Evolutionary conservation across 2,888 invertebrate species (phyloP).

Genomic region (Cetonia aurata): DNA sequence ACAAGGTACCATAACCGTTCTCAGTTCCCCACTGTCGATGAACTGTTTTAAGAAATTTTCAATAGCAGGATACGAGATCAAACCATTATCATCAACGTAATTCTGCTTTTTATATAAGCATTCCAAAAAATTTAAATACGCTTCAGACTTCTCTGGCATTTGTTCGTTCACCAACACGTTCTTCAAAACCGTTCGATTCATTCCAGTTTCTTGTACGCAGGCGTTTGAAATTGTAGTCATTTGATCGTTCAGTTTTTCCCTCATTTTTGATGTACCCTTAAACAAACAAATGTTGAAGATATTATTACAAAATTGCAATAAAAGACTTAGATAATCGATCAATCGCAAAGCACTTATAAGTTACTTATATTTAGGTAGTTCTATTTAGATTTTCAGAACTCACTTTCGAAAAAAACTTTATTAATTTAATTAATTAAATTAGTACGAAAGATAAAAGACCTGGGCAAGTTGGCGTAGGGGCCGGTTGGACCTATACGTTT

Average conservation of each 20-base stretch:
- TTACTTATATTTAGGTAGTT: too few relatives aligned
- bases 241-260: neutral
- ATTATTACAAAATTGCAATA: too few relatives aligned
- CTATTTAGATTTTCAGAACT: too few relatives aligned
- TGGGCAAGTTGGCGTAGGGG: too few relatives aligned
- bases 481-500: too few relatives aligned
- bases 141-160: conserved; percentile 9
- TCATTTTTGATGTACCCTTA: conserved; percentile 4
- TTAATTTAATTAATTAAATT: too few relatives aligned
- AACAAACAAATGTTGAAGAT: conserved; percentile 2
- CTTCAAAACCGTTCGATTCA: conserved; percentile 7
- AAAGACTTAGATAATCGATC: too few relatives aligned
- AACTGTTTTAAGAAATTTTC: conserved; percentile 27
- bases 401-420: too few relatives aligned
- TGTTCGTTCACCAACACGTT: neutral
- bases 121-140: conserved; percentile 32
- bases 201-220: conserved; percentile 20
- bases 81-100: conserved; percentile 36
- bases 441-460: too few relatives aligned
- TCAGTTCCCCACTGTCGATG: neutral
- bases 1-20: conserved; percentile 22
- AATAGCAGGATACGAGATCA: conserved; percentile 24
- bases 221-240: conserved; percentile 3
- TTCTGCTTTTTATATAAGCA: conserved; percentile 42
- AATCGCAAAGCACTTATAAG: too few relatives aligned